Evolutionary conservation across 2,797 vertebrate genomes (phyloP), one percentile per base, ranked within the genome.

Genomic region (Leptoclinus maculatus): DNA sequence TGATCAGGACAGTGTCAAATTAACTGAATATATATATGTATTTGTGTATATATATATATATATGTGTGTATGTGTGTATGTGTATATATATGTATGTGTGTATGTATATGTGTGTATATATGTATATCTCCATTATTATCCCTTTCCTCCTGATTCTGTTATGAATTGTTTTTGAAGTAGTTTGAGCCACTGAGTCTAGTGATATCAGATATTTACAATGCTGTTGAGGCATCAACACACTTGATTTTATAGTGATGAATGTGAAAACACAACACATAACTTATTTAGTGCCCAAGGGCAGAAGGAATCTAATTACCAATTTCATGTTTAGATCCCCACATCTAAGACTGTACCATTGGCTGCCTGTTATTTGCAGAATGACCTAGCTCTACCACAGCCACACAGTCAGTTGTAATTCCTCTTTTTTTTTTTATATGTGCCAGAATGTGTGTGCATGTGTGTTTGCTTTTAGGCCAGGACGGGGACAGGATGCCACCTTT

Each of bases 401-500:
- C 38, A 13, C 38, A 73, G 63, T 57, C 10, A 39, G 17, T 64
- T 64, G 64, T 72, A 65, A 63, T 74, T 74, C 45, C 54, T 78
- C 25, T 21, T 81, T 51, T 79, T 60, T 72, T 29, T 34, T 34
- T 34, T 0, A 16, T 56, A 2, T 56, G 57, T 70, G 58, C 47
- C 62, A 66, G 54, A 58, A 36, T 72, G 12, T 78, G 41, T 65
- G 60, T 39, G 32, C 62, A 53, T 60, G 17, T 67, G 23, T 71
- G 51, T 38, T 41, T 67, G 41, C 41, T 67, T 80, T 66, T 13
- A 74, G 63, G 60, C 56, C 27, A 56, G 51, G 13, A 66, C 29
- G 17, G 38, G 36, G 36, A 54, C 29, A 32, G 68, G 29, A 5
- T 74, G 49, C 23, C 41, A 86, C 84, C 79, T 85, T 82, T 83